Evolutionary conservation across 2,113 vertebrate genomes (phyloP).

Genomic region (Peromyscus leucopus): DNA sequence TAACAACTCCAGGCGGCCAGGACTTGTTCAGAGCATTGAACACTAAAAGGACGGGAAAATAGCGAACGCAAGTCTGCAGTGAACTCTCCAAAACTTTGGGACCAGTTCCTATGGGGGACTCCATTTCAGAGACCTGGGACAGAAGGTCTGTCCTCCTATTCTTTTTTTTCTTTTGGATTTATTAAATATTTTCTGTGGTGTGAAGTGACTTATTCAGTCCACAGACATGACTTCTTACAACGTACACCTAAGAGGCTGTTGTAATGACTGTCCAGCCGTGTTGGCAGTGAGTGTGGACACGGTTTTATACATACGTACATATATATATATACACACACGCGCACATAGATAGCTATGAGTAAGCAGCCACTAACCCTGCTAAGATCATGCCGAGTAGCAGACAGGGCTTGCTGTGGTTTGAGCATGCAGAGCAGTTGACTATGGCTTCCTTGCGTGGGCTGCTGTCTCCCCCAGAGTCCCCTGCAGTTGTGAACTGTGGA

Average conservation of each 20-base stretch:
- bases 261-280: conserved; percentile 89
- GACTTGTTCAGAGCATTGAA: conserved; percentile 83
- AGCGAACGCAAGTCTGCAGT: conserved; percentile 83
- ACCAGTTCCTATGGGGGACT: conserved; percentile 87
- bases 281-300: conserved; percentile 89
- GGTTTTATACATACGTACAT: conserved; percentile 87
- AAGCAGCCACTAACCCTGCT: conserved; percentile 84
- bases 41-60: conserved; percentile 82
- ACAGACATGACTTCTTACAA: conserved; percentile 91
- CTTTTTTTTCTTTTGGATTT: conserved; percentile 85
- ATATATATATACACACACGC: conserved; percentile 62
- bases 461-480: conserved; percentile 76
- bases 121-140: conserved; percentile 86
- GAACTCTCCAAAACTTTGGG: conserved; percentile 85
- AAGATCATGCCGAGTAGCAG: conserved; percentile 87
- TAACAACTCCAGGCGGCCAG: conserved; percentile 79
- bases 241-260: conserved; percentile 87
- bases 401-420: conserved; percentile 89
- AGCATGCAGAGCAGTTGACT: conserved; percentile 89
- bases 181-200: conserved; percentile 93
- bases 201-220: conserved; percentile 92
- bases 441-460: conserved; percentile 87
- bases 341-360: conserved; percentile 70
- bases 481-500: conserved; percentile 84
- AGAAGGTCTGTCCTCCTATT: conserved; percentile 87